Evolutionary conservation across 2,888 invertebrate species (phyloP).

Genomic region (Malthinus seriepunctatus): DNA sequence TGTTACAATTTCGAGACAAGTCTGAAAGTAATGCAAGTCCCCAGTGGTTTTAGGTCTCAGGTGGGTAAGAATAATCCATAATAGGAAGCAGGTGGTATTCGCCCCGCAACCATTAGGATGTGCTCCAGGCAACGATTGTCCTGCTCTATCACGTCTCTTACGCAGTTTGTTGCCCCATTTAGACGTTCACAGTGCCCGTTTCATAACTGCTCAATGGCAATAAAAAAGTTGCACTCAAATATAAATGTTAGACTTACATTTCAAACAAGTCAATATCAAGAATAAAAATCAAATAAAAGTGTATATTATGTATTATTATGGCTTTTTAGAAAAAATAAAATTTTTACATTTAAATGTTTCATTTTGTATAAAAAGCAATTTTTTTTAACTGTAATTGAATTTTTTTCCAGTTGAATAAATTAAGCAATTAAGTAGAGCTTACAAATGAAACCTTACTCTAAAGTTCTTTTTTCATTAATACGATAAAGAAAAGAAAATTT

Average conservation of each 20-base stretch:
- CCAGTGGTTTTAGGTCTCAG: slow-evolving; percentile 16
- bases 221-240: slow-evolving; percentile 20
- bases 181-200: slow-evolving; percentile 18
- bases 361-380: too few relatives aligned
- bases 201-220: slow-evolving; percentile 20
- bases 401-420: too few relatives aligned
- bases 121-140: slow-evolving; percentile 26
- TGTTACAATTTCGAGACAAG: slow-evolving; percentile 13
- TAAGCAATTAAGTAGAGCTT: too few relatives aligned
- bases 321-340: too few relatives aligned
- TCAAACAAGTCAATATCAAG: slow-evolving; percentile 8
- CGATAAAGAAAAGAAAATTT: too few relatives aligned
- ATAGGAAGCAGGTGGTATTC: slow-evolving; percentile 27
- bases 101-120: slow-evolving; percentile 25
- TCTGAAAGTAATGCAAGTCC: slow-evolving; percentile 17
- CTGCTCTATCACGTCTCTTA: slow-evolving; percentile 23
- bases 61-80: slow-evolving; percentile 27
- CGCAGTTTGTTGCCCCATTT: slow-evolving; percentile 24
- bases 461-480: too few relatives aligned
- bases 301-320: not conserved
- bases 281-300: slow-evolving; percentile 10
- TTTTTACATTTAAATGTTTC: too few relatives aligned
- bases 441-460: too few relatives aligned
- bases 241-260: slow-evolving; percentile 14
- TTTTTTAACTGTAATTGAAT: too few relatives aligned